A percentile compares a stretch with the other conserved stretches of the same genome.
These are phyloP conservation scores for Diaphora mendica DNA, from an alignment of 2,888 invertebrate genomes.

Conservation along the genomic window DNA sequence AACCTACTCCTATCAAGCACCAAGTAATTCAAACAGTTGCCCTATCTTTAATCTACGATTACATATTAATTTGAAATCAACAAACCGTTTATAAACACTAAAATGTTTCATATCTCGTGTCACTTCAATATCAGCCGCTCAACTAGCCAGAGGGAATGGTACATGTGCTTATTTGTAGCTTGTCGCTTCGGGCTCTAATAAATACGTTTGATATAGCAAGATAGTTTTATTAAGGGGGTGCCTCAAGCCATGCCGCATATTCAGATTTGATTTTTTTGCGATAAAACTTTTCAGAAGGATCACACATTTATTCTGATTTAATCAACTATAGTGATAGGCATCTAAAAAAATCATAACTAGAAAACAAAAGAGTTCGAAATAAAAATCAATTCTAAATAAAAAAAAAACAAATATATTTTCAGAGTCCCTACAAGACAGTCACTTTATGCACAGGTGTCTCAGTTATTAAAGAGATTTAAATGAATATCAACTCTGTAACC, in stretches of 20 bases:
- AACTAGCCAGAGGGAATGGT: neutral
- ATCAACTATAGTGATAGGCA: neutral
- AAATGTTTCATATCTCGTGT: neutral
- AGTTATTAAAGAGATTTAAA: neutral
- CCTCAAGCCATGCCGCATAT: neutral
- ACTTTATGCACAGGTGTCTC: neutral
- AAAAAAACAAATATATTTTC: too few relatives aligned
- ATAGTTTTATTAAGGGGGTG: conserved; percentile 4
- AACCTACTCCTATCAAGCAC: neutral
- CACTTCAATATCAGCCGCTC: conserved; percentile 7
- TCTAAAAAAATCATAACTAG: too few relatives aligned
- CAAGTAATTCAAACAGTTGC: neutral
- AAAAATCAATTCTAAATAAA: neutral
- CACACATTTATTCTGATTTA: neutral
- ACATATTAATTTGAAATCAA: neutral
- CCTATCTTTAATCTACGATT: neutral
- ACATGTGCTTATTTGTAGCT: conserved; percentile 3
- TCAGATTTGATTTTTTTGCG: neutral
- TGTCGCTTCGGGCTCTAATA: conserved; percentile 9
- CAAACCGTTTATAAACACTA: neutral
- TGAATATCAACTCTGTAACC: neutral
- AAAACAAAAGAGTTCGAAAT: neutral
- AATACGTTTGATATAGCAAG: conserved; percentile 9
- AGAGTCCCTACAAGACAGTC: neutral
- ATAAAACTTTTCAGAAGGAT: neutral